Evolutionary conservation across 2,113 vertebrate genomes (phyloP), one percentile per base, ranked within the genome.

Genomic region (Patagioenas fasciata): DNA sequence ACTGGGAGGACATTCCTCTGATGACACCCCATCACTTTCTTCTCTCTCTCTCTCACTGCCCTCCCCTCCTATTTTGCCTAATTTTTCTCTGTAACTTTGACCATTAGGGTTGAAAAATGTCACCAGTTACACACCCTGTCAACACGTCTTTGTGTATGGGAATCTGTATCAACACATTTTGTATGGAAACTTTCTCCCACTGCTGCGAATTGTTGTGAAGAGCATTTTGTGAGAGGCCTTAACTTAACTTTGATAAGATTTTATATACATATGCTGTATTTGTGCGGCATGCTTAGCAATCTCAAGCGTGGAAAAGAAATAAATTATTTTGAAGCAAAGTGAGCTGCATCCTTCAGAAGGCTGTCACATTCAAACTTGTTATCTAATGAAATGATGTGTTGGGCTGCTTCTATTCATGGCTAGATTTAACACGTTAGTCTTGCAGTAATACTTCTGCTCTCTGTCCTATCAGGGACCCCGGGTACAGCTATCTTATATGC

Each of bases 61-160:
- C 0, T 1, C 4, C 5, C 4, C 11, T 6, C 9, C 11, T 54
- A 56, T 56, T 80, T 56, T 34, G 3, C 25, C 38, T 74, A 7
- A 12, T n/a, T 88, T 84, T 84, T 38, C 16, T 47, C 34, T 60
- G 23, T 53, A 67, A 8, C 58, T 56, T 82, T 48, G 34, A 72
- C 62, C 13, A 32, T 64, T 79, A 58, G 3, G 54, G 4, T 14
- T 21, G 25, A 36, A 26, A 57, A 57, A 66, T 44, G 7, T 11
- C 15, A 77, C 31, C 31, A 70, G 24, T 14, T 40, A 31, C 13
- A 24, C 15, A 66, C 29, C 29, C 50, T 70, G 9, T 7, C 53
- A 31, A 10, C 8, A 21, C 1, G 1, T 13, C 28, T 70, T 66
- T 73, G 36, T 66, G 24, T 28, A 31, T 25, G 28, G 42, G 16